phyloP scores from a whole-genome alignment of 2,797 vertebrate genomes.

The Anguilla pacifica region DNA sequence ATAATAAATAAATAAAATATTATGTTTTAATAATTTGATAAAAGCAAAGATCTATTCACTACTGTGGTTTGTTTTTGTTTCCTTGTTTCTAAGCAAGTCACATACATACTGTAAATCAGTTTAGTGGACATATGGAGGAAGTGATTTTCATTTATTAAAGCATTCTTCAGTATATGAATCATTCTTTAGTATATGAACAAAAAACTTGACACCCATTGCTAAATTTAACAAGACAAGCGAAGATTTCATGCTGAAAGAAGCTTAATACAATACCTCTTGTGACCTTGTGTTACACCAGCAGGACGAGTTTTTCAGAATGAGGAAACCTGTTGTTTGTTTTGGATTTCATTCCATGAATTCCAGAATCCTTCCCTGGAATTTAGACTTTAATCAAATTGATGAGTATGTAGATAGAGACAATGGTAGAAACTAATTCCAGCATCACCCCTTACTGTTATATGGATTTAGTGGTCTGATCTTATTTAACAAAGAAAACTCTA shows the following conservation, averaged over 20 bases:
- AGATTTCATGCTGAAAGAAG: not conserved
- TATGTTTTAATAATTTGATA: no score
- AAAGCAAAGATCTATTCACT: not conserved
- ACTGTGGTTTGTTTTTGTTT: not conserved
- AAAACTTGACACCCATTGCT: not conserved
- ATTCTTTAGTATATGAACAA: not conserved
- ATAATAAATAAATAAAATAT: not conserved
- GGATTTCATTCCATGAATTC: slow-evolving; percentile 15
- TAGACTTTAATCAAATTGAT: not conserved
- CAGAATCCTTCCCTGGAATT: not conserved
- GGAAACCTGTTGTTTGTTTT: slow-evolving; percentile 29
- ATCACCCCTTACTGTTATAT: not conserved
- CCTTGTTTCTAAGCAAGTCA: not conserved
- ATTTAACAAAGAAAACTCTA: not conserved
- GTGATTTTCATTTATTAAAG: not conserved
- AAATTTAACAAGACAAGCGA: not conserved
- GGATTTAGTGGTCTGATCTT: not conserved
- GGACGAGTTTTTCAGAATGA: slow-evolving; percentile 2
- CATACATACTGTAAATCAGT: not conserved
- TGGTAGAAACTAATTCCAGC: not conserved
- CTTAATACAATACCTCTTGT: not conserved
- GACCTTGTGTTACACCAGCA: not conserved
- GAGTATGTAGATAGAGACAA: not conserved
- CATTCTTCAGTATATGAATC: not conserved
- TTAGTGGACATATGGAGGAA: not conserved